Evolutionary conservation across 2,113 vertebrate species (phyloP).

Genomic region (Epinephelus lanceolatus): DNA sequence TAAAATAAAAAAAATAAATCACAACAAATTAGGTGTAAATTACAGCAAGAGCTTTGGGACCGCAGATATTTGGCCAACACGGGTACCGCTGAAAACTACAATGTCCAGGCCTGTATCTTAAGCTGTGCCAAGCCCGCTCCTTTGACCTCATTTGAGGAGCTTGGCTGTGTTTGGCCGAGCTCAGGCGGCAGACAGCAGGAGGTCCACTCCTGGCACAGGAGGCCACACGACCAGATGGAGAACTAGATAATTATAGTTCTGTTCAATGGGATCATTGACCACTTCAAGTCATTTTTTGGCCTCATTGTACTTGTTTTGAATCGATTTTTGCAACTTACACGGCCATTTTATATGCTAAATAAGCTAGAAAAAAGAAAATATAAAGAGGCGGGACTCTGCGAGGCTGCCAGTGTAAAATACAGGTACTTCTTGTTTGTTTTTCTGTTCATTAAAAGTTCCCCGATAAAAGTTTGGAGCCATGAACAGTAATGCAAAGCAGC

Average conservation of each 20-base stretch:
- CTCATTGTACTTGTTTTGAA: constrained; percentile 43
- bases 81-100: constrained; percentile 36
- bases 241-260: constrained; percentile 71
- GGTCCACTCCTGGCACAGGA: constrained; percentile 63
- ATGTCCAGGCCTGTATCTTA: constrained; percentile 52
- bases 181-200: constrained; percentile 54
- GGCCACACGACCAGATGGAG: constrained; percentile 70
- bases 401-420: constrained; percentile 20
- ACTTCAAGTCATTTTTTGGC: constrained; percentile 51
- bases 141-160: constrained; percentile 73
- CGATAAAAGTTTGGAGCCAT: constrained; percentile 22
- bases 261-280: constrained; percentile 56
- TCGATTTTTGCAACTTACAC: constrained; percentile 14
- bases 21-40: constrained; percentile 50
- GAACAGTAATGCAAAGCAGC: constrained; percentile 4
- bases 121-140: constrained; percentile 58
- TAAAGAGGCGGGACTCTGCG: neutral
- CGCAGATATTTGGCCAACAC: constrained; percentile 50
- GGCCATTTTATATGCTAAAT: constrained; percentile 13
- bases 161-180: constrained; percentile 57
- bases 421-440: neutral
- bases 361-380: neutral
- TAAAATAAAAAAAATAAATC: constrained; percentile 16
- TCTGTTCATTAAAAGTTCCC: constrained; percentile 34
- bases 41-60: constrained; percentile 34